Evolutionary conservation across 1,140 invertebrate genomes (phyloP).

Genomic region (Thrips palmi): DNA sequence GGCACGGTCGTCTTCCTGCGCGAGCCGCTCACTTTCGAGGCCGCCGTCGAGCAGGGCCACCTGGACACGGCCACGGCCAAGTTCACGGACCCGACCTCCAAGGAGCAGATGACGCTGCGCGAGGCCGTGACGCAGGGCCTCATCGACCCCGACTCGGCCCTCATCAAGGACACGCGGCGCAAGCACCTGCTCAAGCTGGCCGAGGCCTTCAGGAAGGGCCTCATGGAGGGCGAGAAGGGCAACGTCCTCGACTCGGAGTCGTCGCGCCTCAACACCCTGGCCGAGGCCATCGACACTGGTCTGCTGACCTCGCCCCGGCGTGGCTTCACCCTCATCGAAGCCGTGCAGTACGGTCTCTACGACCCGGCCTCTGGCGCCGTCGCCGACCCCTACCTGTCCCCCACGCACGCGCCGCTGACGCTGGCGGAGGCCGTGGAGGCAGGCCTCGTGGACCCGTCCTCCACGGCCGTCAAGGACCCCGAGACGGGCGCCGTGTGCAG

Average conservation of each 20-base stretch:
- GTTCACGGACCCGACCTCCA: slow-evolving; percentile 52
- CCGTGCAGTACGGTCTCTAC: slow-evolving; percentile 65
- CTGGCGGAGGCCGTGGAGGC: slow-evolving; percentile 55
- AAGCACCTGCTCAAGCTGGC: slow-evolving; percentile 63
- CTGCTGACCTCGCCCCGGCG: slow-evolving; percentile 54
- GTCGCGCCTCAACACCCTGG: slow-evolving; percentile 55
- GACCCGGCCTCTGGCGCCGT: slow-evolving; percentile 59
- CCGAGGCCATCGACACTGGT: slow-evolving; percentile 53
- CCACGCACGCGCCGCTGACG: slow-evolving; percentile 45
- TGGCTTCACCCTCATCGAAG: slow-evolving; percentile 61
- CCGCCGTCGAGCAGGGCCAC: slow-evolving; percentile 50
- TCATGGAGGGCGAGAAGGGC: slow-evolving; percentile 72
- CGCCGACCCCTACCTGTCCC: slow-evolving; percentile 59
- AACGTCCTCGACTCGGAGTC: slow-evolving; percentile 65
- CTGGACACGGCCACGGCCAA: slow-evolving; percentile 52
- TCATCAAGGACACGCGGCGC: slow-evolving; percentile 72
- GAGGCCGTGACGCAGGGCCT: slow-evolving; percentile 65
- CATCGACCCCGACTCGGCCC: slow-evolving; percentile 69
- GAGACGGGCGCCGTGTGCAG: slow-evolving; percentile 51
- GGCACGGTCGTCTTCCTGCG: slow-evolving; percentile 45
- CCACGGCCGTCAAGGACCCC: slow-evolving; percentile 64
- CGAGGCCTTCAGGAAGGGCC: slow-evolving; percentile 66
- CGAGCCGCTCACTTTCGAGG: slow-evolving; percentile 55
- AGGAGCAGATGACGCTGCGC: slow-evolving; percentile 54
- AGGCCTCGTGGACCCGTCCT: slow-evolving; percentile 67